These are phyloP conservation scores for Metellina segmentata DNA, from an alignment of 2,888 invertebrate genomes.

Conservation along the genomic window DNA sequence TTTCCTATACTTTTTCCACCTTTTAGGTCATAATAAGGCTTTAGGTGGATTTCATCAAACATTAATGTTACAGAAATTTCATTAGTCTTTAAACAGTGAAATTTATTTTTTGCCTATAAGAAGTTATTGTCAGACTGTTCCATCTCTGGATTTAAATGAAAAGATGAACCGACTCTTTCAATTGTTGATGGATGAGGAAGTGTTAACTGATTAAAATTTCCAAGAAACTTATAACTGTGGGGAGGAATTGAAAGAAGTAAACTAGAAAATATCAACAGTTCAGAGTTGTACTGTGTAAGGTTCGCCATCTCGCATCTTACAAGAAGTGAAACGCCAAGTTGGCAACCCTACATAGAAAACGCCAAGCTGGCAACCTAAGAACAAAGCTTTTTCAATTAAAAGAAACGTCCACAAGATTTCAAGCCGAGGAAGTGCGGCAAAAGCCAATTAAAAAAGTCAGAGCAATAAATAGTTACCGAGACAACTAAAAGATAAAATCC, in stretches of 20 bases:
- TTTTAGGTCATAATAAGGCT: constrained; percentile 29
- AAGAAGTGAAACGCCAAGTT: too few species aligned
- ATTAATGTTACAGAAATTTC: constrained; percentile 38
- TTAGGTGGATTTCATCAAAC: constrained; percentile 43
- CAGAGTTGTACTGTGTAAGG: background rate
- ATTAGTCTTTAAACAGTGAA: background rate
- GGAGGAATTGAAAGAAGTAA: background rate
- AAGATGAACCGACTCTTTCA: constrained; percentile 1
- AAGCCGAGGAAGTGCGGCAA: too few species aligned
- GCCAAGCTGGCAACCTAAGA: too few species aligned
- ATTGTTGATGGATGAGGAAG: constrained; percentile 26
- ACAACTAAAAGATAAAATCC: too few species aligned
- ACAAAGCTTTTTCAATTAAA: too few species aligned
- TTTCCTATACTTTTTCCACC: constrained; percentile 28
- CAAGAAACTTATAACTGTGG: constrained; percentile 26
- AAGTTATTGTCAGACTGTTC: constrained; percentile 27
- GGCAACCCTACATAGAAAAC: too few species aligned
- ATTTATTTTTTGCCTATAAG: constrained; percentile 20
- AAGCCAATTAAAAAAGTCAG: too few species aligned
- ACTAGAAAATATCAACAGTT: constrained; percentile 4
- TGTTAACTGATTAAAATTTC: constrained; percentile 19
- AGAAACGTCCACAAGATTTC: too few species aligned
- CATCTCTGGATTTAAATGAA: background rate
- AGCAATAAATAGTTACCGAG: too few species aligned
- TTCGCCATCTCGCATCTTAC: too few species aligned